A percentile compares a stretch with the other conserved stretches of the same genome.
phyloP scores from a whole-genome alignment of 2,113 vertebrate genomes.

The Brevimyrus niger region DNA sequence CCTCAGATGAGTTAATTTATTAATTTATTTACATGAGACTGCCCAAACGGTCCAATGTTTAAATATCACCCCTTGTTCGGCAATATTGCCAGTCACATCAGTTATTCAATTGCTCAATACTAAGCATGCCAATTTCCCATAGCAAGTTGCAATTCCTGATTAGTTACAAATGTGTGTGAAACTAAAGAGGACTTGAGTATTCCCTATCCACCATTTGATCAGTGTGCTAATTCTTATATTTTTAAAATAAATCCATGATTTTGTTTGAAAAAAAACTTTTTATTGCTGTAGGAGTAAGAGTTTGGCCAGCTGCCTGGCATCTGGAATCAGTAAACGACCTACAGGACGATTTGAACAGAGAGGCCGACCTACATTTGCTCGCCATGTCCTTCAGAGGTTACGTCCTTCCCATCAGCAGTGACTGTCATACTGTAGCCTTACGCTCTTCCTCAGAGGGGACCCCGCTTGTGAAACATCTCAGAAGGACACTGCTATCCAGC shows the following conservation, averaged over 20 bases:
- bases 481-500: not conserved
- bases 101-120: not conserved
- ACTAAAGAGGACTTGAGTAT: not conserved
- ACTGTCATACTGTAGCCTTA: not conserved
- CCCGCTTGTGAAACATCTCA: not conserved
- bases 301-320: not conserved
- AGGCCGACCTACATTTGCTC: not conserved
- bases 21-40: not conserved
- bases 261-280: not conserved
- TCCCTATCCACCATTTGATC: not conserved
- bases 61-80: not conserved
- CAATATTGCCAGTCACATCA: not conserved
- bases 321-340: not conserved
- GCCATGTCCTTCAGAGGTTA: not conserved
- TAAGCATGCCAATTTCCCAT: not conserved
- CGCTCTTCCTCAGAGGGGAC: not conserved
- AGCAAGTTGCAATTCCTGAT: not conserved
- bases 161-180: not conserved
- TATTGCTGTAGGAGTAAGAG: not conserved
- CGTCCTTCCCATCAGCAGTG: not conserved
- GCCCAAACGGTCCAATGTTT: not conserved
- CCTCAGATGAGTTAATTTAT: not conserved
- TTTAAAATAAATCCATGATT: not conserved
- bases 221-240: not conserved
- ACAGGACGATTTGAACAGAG: not conserved